These are phyloP conservation scores for Callyntrura sp. DNA, from an alignment of 2,888 invertebrate species.

Conservation along the genomic window DNA sequence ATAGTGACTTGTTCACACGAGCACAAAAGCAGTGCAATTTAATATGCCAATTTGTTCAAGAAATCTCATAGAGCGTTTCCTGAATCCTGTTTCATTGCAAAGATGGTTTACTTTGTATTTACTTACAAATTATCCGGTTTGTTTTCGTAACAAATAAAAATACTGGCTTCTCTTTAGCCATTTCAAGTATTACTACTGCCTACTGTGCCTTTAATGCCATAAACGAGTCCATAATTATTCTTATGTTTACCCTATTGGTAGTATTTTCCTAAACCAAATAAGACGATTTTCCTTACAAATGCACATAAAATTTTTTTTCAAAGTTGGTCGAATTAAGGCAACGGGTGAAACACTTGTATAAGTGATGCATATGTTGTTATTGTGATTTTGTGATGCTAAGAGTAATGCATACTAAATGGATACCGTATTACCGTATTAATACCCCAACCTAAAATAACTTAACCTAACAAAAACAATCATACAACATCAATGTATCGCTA, in stretches of 20 bases:
- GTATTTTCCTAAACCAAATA: no score
- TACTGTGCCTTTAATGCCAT: neutral
- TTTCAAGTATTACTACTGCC: neutral
- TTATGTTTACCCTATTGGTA: neutral
- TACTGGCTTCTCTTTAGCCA: neutral
- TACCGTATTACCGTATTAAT: no score
- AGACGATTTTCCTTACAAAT: neutral
- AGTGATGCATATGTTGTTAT: no score
- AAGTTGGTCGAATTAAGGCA: no score
- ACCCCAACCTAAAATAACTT: no score
- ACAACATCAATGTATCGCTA: no score
- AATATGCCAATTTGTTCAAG: slow-evolving; percentile 33
- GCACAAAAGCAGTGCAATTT: neutral
- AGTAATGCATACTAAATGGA: no score
- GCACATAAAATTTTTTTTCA: neutral
- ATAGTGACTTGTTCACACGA: slow-evolving; percentile 17
- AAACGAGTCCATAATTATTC: neutral
- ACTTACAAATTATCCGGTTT: slow-evolving; percentile 44
- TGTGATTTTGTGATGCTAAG: no score
- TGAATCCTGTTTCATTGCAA: no score
- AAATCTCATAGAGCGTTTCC: neutral
- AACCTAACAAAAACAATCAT: no score
- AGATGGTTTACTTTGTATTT: no score
- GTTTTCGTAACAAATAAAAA: slow-evolving; percentile 5
- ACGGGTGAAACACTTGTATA: no score